phyloP scores from a whole-genome alignment of 2,888 invertebrate genomes.

The Agrotis ipsilon region DNA sequence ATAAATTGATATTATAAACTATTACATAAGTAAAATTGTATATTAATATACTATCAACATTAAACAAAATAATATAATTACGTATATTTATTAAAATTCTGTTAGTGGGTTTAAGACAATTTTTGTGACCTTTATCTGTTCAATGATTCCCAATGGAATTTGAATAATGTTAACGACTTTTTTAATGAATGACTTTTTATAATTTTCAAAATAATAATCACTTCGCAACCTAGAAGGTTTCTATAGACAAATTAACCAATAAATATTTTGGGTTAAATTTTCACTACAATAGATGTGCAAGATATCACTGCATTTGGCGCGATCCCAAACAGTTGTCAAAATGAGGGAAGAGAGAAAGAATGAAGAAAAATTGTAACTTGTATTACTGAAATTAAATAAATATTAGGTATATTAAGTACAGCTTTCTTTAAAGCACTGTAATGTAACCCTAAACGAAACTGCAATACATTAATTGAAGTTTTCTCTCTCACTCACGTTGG shows the following conservation, averaged over 20 bases:
- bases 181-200: no score
- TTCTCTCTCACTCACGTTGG: neutral
- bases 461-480: neutral
- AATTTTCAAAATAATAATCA: no score
- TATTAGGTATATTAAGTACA: neutral
- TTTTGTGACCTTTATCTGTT: no score
- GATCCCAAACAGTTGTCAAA: slow-evolving; percentile 12
- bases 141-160: no score
- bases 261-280: neutral
- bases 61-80: no score
- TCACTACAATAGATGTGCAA: neutral
- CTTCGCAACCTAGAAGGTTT: neutral
- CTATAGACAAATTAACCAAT: neutral
- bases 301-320: neutral
- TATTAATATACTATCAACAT: no score
- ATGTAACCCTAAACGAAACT: neutral
- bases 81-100: no score
- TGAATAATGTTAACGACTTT: no score
- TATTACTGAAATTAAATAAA: neutral
- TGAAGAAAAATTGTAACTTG: neutral
- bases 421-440: neutral
- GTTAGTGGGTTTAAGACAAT: no score
- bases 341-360: neutral
- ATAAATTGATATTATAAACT: no score
- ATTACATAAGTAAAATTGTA: no score